Percentiles rank a stretch among this genome's conserved stretches.
Conservation (phyloP, 2,888 invertebrate species). For the Melanchra persicariae region DNA sequence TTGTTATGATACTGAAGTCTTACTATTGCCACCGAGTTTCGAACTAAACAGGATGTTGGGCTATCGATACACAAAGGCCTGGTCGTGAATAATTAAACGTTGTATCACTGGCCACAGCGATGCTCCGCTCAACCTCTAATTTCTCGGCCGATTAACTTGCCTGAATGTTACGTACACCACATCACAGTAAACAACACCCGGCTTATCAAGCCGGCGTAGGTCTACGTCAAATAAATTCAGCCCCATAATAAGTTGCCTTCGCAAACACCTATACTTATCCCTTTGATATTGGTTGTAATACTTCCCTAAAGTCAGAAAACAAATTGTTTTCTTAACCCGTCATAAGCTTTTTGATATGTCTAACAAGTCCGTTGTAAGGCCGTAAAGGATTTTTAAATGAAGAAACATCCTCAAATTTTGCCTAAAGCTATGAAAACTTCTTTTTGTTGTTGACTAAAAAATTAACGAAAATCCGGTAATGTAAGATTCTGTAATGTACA, state of each 20-base stretch:
- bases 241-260: slow-evolving; percentile 22
- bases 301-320: slow-evolving; percentile 7
- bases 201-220: slow-evolving; percentile 18
- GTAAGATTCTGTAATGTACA: not conserved
- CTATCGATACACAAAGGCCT: slow-evolving; percentile 59
- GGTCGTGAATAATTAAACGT: slow-evolving; percentile 67
- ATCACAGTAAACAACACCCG: slow-evolving; percentile 40
- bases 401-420: not conserved
- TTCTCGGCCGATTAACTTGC: slow-evolving; percentile 67
- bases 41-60: slow-evolving; percentile 15
- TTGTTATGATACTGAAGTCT: slow-evolving; percentile 12
- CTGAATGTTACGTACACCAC: slow-evolving; percentile 57
- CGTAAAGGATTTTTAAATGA: not conserved
- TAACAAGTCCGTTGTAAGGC: slow-evolving; percentile 4
- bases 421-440: not conserved
- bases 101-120: slow-evolving; percentile 56
- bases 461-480: not conserved
- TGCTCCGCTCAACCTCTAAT: slow-evolving; percentile 61
- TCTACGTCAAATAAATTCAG: slow-evolving; percentile 38
- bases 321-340: slow-evolving; percentile 19
- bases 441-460: slow-evolving; percentile 1
- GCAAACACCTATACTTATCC: slow-evolving; percentile 30
- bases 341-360: not conserved
- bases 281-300: slow-evolving; percentile 14
- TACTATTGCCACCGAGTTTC: slow-evolving; percentile 18